Percentiles rank a stretch among this genome's conserved stretches.
These are phyloP conservation scores for Laspeyria flexula DNA, from an alignment of 2,888 invertebrate genomes.

Conservation along the genomic window DNA sequence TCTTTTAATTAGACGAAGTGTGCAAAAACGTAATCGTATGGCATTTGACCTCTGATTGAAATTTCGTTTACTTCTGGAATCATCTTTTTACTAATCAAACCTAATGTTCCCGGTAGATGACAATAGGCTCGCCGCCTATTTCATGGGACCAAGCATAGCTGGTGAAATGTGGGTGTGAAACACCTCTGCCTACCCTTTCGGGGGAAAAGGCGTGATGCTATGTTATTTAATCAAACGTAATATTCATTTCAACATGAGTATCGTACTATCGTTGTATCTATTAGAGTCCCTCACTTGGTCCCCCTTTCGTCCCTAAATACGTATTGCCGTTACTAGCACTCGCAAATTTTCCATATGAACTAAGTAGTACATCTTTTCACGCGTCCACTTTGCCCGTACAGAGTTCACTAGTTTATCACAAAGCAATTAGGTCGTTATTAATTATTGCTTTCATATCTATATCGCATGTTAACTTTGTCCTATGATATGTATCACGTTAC, in stretches of 20 bases:
- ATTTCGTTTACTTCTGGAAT: too few relatives aligned
- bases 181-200: too few relatives aligned
- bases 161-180: too few relatives aligned
- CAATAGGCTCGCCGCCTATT: too few relatives aligned
- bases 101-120: too few relatives aligned
- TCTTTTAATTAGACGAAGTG: too few relatives aligned
- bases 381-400: conserved; percentile 52
- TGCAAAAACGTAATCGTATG: too few relatives aligned
- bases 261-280: not conserved
- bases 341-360: conserved; percentile 39
- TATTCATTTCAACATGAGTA: not conserved
- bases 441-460: conserved; percentile 63
- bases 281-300: conserved; percentile 14
- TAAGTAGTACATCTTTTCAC: conserved; percentile 45
- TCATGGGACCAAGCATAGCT: too few relatives aligned
- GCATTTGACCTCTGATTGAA: too few relatives aligned
- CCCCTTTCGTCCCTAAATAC: conserved; percentile 25
- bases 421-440: conserved; percentile 73
- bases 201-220: too few relatives aligned
- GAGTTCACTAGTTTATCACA: conserved; percentile 60
- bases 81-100: too few relatives aligned
- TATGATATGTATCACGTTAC: conserved; percentile 66
- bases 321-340: conserved; percentile 20
- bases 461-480: conserved; percentile 47
- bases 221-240: too few relatives aligned